These are phyloP conservation scores for Regulus satrapa DNA, from an alignment of 2,113 vertebrate genomes.

Conservation along the genomic window DNA sequence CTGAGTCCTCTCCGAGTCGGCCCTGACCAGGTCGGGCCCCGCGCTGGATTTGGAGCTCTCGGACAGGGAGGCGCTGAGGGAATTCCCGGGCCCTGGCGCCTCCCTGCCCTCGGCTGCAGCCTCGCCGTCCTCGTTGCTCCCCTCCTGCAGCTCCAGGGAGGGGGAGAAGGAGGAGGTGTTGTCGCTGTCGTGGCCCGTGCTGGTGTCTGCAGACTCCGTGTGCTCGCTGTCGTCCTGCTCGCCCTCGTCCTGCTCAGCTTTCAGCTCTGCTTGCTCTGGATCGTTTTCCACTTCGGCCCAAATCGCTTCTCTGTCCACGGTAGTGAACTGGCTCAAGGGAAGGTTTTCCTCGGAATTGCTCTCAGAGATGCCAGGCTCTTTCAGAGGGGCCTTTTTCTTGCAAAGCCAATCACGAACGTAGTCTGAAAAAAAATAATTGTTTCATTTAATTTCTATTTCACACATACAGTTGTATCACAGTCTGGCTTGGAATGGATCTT, in stretches of 20 bases:
- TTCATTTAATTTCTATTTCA: neutral
- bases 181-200: slow-evolving; percentile 81
- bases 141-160: slow-evolving; percentile 69
- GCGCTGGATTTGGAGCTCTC: slow-evolving; percentile 22
- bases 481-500: neutral
- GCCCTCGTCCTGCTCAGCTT: neutral
- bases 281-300: slow-evolving; percentile 88
- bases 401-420: slow-evolving; percentile 57
- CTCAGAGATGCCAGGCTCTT: slow-evolving; percentile 38
- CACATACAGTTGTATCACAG: neutral
- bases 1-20: slow-evolving; percentile 88
- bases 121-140: slow-evolving; percentile 65
- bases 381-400: slow-evolving; percentile 71
- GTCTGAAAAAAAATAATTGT: slow-evolving; percentile 19
- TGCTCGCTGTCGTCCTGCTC: slow-evolving; percentile 81
- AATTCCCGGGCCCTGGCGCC: neutral
- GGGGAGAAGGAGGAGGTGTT: slow-evolving; percentile 85
- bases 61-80: neutral
- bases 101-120: no score
- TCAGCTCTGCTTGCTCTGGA: slow-evolving; percentile 57
- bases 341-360: slow-evolving; percentile 70
- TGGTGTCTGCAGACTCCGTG: slow-evolving; percentile 91
- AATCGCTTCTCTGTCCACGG: slow-evolving; percentile 88
- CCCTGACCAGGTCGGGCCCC: slow-evolving; percentile 55
- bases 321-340: slow-evolving; percentile 71